Evolutionary conservation across 2,888 invertebrate genomes (phyloP), one percentile per base, ranked within the genome.

Genomic region (Apotomis capreana): DNA sequence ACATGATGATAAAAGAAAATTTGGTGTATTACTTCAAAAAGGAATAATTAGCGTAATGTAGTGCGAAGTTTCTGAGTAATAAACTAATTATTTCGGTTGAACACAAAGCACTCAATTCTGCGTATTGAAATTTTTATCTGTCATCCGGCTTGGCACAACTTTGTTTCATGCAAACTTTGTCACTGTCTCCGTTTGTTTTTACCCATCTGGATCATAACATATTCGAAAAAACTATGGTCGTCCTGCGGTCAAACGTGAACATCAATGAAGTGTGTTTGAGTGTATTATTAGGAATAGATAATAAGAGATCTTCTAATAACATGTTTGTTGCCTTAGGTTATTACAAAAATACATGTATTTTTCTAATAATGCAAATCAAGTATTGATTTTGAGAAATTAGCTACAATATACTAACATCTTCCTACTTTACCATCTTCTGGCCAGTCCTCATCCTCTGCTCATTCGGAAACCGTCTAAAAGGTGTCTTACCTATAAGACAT

Each of bases 41-140:
- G 46, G 9, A 65, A 57, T n/a, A 46, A 55, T 36, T 64, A 55
- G 55, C 46, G 55, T 13, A 55, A 55, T 64, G 6, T 55, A 26
- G 40, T 54, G 64, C 40, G 44, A 54, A 44, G 54, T 55, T 65
- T 36, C 26, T 65, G 65, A 57, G 26, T 26, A 26, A 26, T 26
- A 26, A 26, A 26, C 55, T 65, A 46, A 65, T 65, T 65, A 8
- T 44, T 55, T 12, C 46, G 65, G 65, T 65, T n/a, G 46, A 36
- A 46, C 6, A 55, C 6, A 55, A 55, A 26, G 46, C 40, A n/a
- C 12, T 46, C 12, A 65, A 55, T 55, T 65, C 64, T 46, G 54
- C 64, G 44, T 65, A 65, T 65, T 65, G 2, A 12, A 26, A 46
- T 5, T 58, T 51, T 37, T 59, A 68, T 46, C 10, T 59, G 40